Evolutionary conservation across 2,888 invertebrate genomes (phyloP).

Genomic region (Hedychridium roseum): DNA sequence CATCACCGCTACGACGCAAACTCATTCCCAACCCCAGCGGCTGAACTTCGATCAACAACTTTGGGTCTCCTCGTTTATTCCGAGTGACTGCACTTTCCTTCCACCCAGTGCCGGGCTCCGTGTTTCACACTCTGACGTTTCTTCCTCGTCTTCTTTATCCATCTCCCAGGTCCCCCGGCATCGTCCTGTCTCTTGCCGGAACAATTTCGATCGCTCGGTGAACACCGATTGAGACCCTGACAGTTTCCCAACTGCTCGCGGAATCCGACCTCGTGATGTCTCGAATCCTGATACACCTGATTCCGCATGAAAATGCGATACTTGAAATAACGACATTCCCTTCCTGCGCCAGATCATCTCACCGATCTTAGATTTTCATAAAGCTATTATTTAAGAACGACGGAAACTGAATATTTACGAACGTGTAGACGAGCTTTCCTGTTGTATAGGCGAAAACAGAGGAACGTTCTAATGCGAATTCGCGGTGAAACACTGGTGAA

Average conservation of each 20-base stretch:
- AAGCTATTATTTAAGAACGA: conserved; percentile 2
- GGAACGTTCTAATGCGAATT: not conserved
- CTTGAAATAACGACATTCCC: no score
- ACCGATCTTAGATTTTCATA: no score
- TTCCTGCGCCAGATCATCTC: no score
- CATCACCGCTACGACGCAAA: conserved; percentile 61
- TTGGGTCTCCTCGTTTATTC: conserved; percentile 63
- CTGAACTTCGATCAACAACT: conserved; percentile 62
- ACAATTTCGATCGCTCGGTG: conserved; percentile 55
- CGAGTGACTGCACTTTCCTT: conserved; percentile 62
- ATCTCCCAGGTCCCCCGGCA: conserved; percentile 4
- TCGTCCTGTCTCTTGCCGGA: conserved; percentile 28
- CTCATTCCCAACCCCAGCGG: conserved; percentile 56
- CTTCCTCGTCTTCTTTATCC: conserved; percentile 8
- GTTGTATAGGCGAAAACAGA: not conserved
- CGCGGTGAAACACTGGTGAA: conserved; percentile 10
- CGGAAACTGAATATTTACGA: not conserved
- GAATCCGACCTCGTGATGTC: conserved; percentile 17
- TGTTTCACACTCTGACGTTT: conserved; percentile 11
- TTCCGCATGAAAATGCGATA: no score
- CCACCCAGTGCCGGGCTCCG: conserved; percentile 41
- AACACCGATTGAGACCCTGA: conserved; percentile 35
- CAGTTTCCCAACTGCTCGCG: conserved; percentile 30
- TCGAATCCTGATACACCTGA: no score
- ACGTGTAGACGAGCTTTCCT: not conserved